Percentiles rank a stretch among this genome's conserved stretches.
Conservation (phyloP, 2,888 invertebrate genomes). For the Melolontha melolontha region DNA sequence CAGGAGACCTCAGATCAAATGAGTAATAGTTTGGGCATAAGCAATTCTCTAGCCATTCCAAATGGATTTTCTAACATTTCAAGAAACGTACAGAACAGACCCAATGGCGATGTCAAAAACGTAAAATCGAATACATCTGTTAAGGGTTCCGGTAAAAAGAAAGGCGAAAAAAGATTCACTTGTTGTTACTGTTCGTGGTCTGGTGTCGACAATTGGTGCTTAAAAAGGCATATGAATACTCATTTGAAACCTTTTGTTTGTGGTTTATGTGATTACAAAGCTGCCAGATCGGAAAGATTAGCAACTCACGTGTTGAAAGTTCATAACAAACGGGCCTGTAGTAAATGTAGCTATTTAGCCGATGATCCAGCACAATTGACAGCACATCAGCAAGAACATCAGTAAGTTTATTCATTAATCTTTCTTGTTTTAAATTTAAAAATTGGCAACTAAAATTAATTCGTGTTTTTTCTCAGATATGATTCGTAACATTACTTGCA, state of each 20-base stretch:
- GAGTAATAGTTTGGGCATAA: slow-evolving; percentile 45
- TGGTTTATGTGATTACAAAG: slow-evolving; percentile 92
- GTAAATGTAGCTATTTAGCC: slow-evolving; percentile 87
- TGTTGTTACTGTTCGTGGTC: slow-evolving; percentile 94
- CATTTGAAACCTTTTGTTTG: slow-evolving; percentile 93
- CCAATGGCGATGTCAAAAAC: slow-evolving; percentile 56
- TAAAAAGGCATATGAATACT: slow-evolving; percentile 92
- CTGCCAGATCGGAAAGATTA: slow-evolving; percentile 89
- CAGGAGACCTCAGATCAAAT: slow-evolving; percentile 55
- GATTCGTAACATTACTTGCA: no score
- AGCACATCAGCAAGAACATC: slow-evolving; percentile 81
- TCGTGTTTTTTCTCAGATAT: no score
- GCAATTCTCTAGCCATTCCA: slow-evolving; percentile 57
- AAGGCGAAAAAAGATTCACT: slow-evolving; percentile 68
- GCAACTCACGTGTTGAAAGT: slow-evolving; percentile 92
- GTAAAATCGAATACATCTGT: slow-evolving; percentile 51
- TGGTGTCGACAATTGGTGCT: slow-evolving; percentile 93
- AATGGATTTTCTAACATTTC: slow-evolving; percentile 59
- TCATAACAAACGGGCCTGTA: slow-evolving; percentile 91
- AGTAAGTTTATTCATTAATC: slow-evolving; percentile 70
- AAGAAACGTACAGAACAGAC: slow-evolving; percentile 51
- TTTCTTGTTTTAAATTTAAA: slow-evolving; percentile 4
- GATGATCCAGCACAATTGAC: slow-evolving; percentile 86
- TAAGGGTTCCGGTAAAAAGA: slow-evolving; percentile 61
- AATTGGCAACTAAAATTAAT: no score